Evolutionary conservation across 2,113 vertebrate species (phyloP).

Genomic region (Eurypyga helias): DNA sequence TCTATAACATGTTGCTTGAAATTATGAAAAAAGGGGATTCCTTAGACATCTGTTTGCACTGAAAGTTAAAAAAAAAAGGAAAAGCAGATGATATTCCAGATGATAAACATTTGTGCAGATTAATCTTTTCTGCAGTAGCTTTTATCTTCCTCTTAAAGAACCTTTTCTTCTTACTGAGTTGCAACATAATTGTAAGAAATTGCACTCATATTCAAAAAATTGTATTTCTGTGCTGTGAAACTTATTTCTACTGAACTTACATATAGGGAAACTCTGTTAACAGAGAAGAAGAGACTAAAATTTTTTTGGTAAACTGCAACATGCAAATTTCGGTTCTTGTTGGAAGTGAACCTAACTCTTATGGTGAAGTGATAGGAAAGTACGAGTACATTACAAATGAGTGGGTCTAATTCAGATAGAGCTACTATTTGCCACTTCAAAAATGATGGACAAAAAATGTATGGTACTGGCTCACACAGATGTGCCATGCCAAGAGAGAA

Average conservation of each 20-base stretch:
- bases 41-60: constrained; percentile 75
- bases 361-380: not conserved
- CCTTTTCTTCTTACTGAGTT: constrained; percentile 1
- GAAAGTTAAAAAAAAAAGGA: constrained; percentile 3
- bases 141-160: constrained; percentile 32
- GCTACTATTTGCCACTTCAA: not conserved
- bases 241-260: not conserved
- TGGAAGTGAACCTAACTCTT: not conserved
- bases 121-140: constrained; percentile 71
- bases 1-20: constrained; percentile 69
- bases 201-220: not conserved
- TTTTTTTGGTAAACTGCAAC: not conserved
- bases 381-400: not conserved
- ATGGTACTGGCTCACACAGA: not conserved
- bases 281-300: not conserved
- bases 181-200: constrained; percentile 51
- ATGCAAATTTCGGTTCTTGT: not conserved
- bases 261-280: not conserved
- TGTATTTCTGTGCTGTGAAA: not conserved
- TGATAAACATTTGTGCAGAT: constrained; percentile 44
- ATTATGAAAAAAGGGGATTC: constrained; percentile 61
- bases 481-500: not conserved
- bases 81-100: constrained; percentile 39
- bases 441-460: not conserved
- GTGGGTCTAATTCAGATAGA: not conserved